Base-by-base conservation (phyloP, 2,888 invertebrate species). In the Callimorpha dominula region DNA sequence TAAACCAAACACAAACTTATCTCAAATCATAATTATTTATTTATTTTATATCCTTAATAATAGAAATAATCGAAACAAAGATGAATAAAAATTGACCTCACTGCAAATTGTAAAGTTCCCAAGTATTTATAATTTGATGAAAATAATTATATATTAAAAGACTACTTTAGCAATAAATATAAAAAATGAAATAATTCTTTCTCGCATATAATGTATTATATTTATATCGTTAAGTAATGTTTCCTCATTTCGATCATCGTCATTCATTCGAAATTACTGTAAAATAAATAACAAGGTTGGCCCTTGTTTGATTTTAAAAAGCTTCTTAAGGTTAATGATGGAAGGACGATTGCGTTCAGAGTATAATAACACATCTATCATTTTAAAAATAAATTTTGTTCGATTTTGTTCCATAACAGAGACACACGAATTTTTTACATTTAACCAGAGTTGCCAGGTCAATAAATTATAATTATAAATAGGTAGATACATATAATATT, bases 41-140 rank as follows among this genome's bases (percentile, higher is more conserved):
- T 60, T 31, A 46, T 46, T 31, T 57, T 57, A 60, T 12, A 60
- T 31, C 14, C 14, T 20, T n/a, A 50, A 17, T 12, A 4, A 20
- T 12, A 50, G 50, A 50, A 50, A 7, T 31, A 60, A n/a, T 31
- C 20, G 20, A 11, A 20, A 57, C 20, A 60, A 50, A 65, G 15
- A 80, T 80, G 82, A 83, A 83, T 78, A 79, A 73, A 67, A 73
- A 60, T 68, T 77, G 77, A 76, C 74, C 76, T 82, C 84, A 84
- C 70, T 66, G 11, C 54, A 46, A 54, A 70, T 70, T 74, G 72
- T 78, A 77, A 75, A 81, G 71, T 67, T 74, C 71, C 67, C 67
- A 6, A 65, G 14, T 68, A 69, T 71, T 76, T 43, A 63, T 65
- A 76, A 66, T 68, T 72, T 73, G 71, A 73, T 73, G 72, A 66